phyloP scores from a whole-genome alignment of 2,888 invertebrate species.

The Thecophora atra region DNA sequence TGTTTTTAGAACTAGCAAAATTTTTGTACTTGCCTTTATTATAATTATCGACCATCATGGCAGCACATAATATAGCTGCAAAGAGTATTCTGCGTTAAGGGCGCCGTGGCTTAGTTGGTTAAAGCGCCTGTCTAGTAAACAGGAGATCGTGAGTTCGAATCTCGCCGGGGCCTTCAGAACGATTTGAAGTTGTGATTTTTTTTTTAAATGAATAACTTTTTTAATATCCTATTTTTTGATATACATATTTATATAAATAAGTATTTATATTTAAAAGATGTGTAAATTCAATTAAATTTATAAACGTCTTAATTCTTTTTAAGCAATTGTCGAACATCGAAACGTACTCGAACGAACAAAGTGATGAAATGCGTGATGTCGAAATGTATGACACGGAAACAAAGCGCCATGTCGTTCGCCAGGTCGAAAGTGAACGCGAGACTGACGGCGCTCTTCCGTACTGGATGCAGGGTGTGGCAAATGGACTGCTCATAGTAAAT shows the following conservation, averaged over 20 bases:
- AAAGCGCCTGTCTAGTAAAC: constrained; percentile 67
- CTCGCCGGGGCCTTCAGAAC: constrained; percentile 62
- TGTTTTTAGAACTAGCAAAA: no score
- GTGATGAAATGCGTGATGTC: background rate
- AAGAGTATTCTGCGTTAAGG: constrained; percentile 31
- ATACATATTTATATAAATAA: no score
- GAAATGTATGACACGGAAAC: background rate
- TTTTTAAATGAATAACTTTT: constrained; percentile 10
- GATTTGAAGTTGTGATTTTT: background rate
- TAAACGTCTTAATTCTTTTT: background rate
- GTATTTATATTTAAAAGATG: no score
- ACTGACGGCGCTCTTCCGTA: constrained; percentile 4
- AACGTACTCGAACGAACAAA: background rate
- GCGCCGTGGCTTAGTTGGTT: constrained; percentile 67
- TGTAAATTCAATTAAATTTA: no score
- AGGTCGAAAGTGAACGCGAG: background rate
- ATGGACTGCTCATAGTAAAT: constrained; percentile 46
- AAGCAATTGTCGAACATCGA: background rate
- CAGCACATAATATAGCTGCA: no score
- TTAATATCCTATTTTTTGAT: background rate
- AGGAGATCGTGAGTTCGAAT: constrained; percentile 67
- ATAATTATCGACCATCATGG: no score
- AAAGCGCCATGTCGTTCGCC: constrained; percentile 1
- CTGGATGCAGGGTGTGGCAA: constrained; percentile 40
- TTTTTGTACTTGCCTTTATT: no score